phyloP scores from a whole-genome alignment of 2,888 invertebrate species.

The Sericinus montela region DNA sequence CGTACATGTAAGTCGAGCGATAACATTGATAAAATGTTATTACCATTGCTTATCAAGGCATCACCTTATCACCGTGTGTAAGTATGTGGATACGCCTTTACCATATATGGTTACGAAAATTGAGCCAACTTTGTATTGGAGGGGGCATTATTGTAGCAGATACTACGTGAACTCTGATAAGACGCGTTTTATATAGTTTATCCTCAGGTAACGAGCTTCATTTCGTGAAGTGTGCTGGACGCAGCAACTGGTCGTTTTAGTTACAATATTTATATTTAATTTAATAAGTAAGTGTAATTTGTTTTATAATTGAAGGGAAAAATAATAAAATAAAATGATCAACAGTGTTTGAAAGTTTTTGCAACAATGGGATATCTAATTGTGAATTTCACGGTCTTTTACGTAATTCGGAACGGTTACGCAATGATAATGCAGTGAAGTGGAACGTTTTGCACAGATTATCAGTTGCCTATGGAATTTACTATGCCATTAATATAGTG shows the following conservation, averaged over 20 bases:
- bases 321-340: neutral
- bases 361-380: constrained; percentile 2
- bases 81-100: constrained; percentile 68
- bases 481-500: neutral
- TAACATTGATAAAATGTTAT: constrained; percentile 30
- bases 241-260: constrained; percentile 49
- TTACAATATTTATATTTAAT: constrained; percentile 49
- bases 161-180: constrained; percentile 76
- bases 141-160: constrained; percentile 69
- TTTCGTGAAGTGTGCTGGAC: constrained; percentile 62
- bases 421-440: constrained; percentile 16
- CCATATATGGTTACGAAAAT: constrained; percentile 89
- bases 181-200: constrained; percentile 75
- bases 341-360: constrained; percentile 19
- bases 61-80: constrained; percentile 28
- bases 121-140: constrained; percentile 82
- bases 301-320: constrained; percentile 2
- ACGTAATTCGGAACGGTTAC: constrained; percentile 17
- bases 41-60: constrained; percentile 48
- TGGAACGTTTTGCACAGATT: constrained; percentile 14
- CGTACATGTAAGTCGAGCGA: constrained; percentile 13
- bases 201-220: constrained; percentile 67
- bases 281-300: constrained; percentile 56
- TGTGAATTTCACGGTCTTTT: constrained; percentile 15
- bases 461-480: neutral